Evolutionary conservation across 2,888 invertebrate genomes (phyloP).

Genomic region (Adela reaumurella): DNA sequence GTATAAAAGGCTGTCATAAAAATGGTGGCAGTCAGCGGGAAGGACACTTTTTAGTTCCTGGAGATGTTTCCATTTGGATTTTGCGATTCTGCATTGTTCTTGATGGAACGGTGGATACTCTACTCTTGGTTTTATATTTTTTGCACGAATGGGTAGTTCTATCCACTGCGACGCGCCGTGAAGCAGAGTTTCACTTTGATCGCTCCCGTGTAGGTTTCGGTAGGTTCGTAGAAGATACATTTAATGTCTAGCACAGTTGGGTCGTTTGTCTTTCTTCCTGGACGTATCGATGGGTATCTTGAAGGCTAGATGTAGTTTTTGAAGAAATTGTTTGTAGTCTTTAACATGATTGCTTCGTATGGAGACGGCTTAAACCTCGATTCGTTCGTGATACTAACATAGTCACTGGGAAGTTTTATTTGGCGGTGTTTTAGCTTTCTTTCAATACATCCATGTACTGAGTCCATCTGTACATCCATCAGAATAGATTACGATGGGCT

Average conservation of each 20-base stretch:
- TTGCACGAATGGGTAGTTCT: conserved; percentile 1
- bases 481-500: too few species aligned
- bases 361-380: conserved; percentile 13
- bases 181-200: neutral
- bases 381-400: conserved; percentile 14
- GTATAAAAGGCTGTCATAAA: conserved; percentile 10
- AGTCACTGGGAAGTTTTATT: conserved; percentile 15
- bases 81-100: conserved; percentile 1
- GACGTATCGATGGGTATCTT: conserved; percentile 9
- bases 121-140: neutral
- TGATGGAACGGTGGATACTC: too few species aligned
- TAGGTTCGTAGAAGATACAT: conserved; percentile 6
- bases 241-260: conserved; percentile 10
- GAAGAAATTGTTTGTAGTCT: conserved; percentile 16
- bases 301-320: conserved; percentile 10
- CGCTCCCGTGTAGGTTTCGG: neutral
- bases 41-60: conserved; percentile 11
- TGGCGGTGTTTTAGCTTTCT: conserved; percentile 18
- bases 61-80: conserved; percentile 7
- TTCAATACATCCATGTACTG: conserved; percentile 23
- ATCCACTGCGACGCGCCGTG: conserved; percentile 1
- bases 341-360: conserved; percentile 11
- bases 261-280: conserved; percentile 9
- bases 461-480: too few species aligned
- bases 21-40: conserved; percentile 10